These are phyloP conservation scores for Scatophagus argus DNA, from an alignment of 2,113 vertebrate species.

Conservation along the genomic window DNA sequence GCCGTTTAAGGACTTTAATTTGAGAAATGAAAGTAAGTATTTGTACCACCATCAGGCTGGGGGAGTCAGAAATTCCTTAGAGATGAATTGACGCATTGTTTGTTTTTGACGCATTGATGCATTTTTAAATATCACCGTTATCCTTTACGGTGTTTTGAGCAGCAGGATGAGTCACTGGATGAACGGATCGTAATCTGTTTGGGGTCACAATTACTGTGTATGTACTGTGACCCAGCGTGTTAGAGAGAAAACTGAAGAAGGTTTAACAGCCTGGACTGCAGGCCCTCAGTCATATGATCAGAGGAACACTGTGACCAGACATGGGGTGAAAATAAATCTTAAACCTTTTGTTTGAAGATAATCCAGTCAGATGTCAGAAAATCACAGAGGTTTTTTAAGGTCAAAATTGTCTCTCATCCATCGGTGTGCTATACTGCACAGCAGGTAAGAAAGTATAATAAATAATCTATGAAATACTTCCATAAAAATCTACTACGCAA, in stretches of 20 bases:
- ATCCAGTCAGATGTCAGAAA: slow-evolving; percentile 48
- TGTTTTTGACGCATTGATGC: too few species aligned
- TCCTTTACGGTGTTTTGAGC: background rate
- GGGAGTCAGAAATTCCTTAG: too few species aligned
- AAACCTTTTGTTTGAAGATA: slow-evolving; percentile 54
- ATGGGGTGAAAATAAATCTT: slow-evolving; percentile 42
- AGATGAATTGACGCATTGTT: too few species aligned
- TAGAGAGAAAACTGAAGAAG: background rate
- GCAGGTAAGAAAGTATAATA: background rate
- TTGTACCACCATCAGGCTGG: too few species aligned
- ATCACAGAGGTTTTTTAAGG: slow-evolving; percentile 6
- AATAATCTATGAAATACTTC: background rate
- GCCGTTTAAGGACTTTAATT: too few species aligned
- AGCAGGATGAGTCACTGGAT: background rate
- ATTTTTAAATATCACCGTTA: too few species aligned
- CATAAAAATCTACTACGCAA: too few species aligned
- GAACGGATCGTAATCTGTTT: background rate
- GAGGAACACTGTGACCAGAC: slow-evolving; percentile 45
- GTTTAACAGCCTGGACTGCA: slow-evolving; percentile 16
- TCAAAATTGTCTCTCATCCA: background rate
- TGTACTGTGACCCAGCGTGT: background rate
- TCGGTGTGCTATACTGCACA: background rate
- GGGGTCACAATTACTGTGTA: background rate
- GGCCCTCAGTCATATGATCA: slow-evolving; percentile 52
- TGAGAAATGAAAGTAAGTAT: too few species aligned